Evolutionary conservation across 2,113 vertebrate species (phyloP).

Genomic region (Oncorhynchus tshawytscha): DNA sequence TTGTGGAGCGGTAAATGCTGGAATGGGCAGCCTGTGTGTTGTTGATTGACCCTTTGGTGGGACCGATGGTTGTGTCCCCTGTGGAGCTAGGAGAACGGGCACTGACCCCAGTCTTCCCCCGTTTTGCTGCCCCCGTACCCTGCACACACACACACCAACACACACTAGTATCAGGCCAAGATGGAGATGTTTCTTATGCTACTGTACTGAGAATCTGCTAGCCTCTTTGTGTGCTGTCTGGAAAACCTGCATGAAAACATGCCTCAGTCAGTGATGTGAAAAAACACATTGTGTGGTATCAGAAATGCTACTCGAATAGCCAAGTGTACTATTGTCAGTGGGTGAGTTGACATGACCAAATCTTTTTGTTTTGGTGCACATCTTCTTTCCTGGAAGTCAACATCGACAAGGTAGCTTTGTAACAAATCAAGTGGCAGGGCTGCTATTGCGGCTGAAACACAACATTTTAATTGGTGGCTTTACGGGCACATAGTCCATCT

Average conservation of each 20-base stretch:
- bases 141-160: constrained; percentile 23
- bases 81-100: constrained; percentile 60
- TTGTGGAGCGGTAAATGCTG: constrained; percentile 72
- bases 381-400: too few relatives aligned
- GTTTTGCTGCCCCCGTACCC: neutral
- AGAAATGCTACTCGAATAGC: neutral
- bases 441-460: too few relatives aligned
- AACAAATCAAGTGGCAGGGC: too few relatives aligned
- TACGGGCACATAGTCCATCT: too few relatives aligned
- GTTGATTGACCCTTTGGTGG: constrained; percentile 82
- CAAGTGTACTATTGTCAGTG: neutral
- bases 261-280: neutral
- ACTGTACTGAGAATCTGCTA: constrained; percentile 31
- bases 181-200: constrained; percentile 50
- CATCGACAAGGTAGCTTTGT: too few relatives aligned
- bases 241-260: constrained; percentile 8
- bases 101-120: constrained; percentile 36
- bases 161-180: constrained; percentile 44
- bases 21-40: constrained; percentile 56
- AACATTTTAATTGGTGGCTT: too few relatives aligned
- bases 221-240: constrained; percentile 4
- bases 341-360: neutral
- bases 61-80: constrained; percentile 73
- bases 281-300: neutral
- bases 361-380: too few relatives aligned